A percentile compares a stretch with the other conserved stretches of the same genome.
Conservation (phyloP, 2,888 invertebrate species). For the Spisula subtruncata region DNA sequence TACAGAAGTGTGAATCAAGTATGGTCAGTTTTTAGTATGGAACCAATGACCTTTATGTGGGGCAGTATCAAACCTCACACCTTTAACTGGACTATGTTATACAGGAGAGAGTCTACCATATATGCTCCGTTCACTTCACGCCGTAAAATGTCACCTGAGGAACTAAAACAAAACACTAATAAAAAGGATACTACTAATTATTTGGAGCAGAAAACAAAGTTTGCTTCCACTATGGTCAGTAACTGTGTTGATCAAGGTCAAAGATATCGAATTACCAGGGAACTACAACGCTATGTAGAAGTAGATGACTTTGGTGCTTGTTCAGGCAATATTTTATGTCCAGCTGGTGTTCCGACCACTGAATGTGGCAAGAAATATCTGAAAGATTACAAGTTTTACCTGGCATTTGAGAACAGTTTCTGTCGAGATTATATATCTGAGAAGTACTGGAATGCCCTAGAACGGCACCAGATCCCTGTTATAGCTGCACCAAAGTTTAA, state of each 20-base stretch:
- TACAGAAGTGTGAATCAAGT: constrained; percentile 73
- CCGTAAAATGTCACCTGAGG: constrained; percentile 55
- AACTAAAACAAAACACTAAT: constrained; percentile 40
- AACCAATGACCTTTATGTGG: constrained; percentile 76
- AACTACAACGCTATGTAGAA: constrained; percentile 64
- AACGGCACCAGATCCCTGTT: constrained; percentile 75
- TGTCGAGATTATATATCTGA: constrained; percentile 80
- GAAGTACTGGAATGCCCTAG: constrained; percentile 78
- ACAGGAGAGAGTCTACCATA: constrained; percentile 78
- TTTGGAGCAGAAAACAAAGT: constrained; percentile 55
- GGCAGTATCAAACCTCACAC: constrained; percentile 68
- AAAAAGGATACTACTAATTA: constrained; percentile 40
- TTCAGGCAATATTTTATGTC: constrained; percentile 55
- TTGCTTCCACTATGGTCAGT: constrained; percentile 66
- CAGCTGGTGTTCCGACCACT: constrained; percentile 56
- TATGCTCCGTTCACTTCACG: constrained; percentile 74
- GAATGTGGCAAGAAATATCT: constrained; percentile 64
- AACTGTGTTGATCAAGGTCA: constrained; percentile 68
- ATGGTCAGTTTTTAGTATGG: constrained; percentile 77
- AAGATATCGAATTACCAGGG: constrained; percentile 64
- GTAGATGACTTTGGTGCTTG: constrained; percentile 63
- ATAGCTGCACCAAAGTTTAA: constrained; percentile 75
- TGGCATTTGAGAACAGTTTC: constrained; percentile 79
- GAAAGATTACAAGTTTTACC: constrained; percentile 77
- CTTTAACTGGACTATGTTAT: constrained; percentile 81